These are phyloP conservation scores for Drosophila athabasca DNA, from an alignment of 1,140 invertebrate species.

Conservation along the genomic window DNA sequence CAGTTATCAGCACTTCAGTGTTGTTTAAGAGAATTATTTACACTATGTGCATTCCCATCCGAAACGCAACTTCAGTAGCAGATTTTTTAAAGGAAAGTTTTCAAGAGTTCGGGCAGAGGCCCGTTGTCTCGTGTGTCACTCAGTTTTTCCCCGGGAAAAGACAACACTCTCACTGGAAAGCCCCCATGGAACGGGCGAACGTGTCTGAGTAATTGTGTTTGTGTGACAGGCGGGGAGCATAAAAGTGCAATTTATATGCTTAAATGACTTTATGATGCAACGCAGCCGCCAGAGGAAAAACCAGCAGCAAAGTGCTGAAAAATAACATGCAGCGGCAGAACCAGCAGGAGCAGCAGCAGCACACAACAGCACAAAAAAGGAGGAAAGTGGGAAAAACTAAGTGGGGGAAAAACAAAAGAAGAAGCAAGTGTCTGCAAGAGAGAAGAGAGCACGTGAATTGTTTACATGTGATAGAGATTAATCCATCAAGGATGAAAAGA, in stretches of 20 bases:
- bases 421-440: neutral
- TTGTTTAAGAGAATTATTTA: too few relatives aligned
- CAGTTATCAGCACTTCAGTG: too few relatives aligned
- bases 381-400: neutral
- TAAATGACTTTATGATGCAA: conserved; percentile 79
- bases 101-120: too few relatives aligned
- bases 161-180: too few relatives aligned
- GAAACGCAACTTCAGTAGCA: too few relatives aligned
- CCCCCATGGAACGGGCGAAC: conserved; percentile 8
- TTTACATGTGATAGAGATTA: conserved; percentile 69
- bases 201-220: conserved; percentile 69
- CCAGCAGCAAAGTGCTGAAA: conserved; percentile 35
- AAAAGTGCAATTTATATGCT: conserved; percentile 82
- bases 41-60: too few relatives aligned
- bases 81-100: too few relatives aligned
- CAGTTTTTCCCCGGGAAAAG: too few relatives aligned
- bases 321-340: conserved; percentile 21
- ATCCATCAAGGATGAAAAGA: conserved; percentile 53
- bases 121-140: too few relatives aligned
- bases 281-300: conserved; percentile 14
- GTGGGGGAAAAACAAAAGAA: neutral
- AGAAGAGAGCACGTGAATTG: conserved; percentile 41
- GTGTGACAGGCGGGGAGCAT: conserved; percentile 57
- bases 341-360: conserved; percentile 1
- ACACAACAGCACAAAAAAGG: conserved; percentile 13